Conservation (phyloP, 1,140 invertebrate species). For the Camponotus floridanus region DNA sequence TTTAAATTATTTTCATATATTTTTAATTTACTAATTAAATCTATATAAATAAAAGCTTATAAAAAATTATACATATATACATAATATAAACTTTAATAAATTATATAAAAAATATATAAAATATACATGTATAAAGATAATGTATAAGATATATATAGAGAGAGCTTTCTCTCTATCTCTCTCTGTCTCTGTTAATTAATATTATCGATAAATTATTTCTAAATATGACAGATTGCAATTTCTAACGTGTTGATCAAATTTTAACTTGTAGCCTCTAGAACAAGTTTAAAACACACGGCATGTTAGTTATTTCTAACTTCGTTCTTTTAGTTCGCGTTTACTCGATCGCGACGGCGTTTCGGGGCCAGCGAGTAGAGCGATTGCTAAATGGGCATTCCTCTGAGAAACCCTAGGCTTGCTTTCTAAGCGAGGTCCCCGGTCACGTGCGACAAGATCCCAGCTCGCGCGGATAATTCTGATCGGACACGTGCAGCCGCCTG, state of each 20-base stretch:
- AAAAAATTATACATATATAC: no score
- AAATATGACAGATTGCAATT: not conserved
- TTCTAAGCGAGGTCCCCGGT: conserved; percentile 60
- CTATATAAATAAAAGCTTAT: no score
- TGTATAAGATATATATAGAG: no score
- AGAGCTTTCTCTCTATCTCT: no score
- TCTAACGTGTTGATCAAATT: not conserved
- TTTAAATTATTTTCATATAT: no score
- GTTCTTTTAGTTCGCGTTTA: conserved; percentile 21
- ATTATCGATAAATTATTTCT: not conserved
- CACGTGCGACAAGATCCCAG: conserved; percentile 63
- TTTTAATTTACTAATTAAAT: no score
- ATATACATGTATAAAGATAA: no score
- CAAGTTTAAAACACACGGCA: not conserved
- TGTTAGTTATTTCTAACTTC: not conserved
- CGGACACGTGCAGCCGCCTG: conserved; percentile 63
- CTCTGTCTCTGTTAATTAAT: not conserved
- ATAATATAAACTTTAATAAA: no score
- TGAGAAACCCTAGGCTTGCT: conserved; percentile 52
- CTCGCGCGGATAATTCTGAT: conserved; percentile 56
- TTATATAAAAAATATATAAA: no score
- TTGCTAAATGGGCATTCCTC: conserved; percentile 70
- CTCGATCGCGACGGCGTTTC: conserved; percentile 42
- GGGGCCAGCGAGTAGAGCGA: conserved; percentile 51
- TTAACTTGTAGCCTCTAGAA: not conserved